Evolutionary conservation across 2,888 invertebrate species (phyloP).

Genomic region (Automeris io): DNA sequence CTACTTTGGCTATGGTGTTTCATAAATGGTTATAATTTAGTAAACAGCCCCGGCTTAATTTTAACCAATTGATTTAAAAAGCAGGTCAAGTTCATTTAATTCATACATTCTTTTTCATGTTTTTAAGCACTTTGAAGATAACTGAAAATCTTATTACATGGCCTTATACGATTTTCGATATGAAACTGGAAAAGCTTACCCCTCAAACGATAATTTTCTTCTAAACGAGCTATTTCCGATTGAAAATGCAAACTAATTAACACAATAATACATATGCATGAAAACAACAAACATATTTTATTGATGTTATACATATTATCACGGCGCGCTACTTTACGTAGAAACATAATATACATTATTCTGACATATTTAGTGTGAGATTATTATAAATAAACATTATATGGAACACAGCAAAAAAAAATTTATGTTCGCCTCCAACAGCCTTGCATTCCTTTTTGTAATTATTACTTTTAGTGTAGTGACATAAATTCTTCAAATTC

Average conservation of each 20-base stretch:
- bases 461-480: no score
- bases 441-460: neutral
- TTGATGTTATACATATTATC: conserved; percentile 63
- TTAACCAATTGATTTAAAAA: no score
- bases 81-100: no score
- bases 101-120: no score
- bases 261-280: conserved; percentile 62
- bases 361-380: conserved; percentile 46
- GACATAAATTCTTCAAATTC: no score
- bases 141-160: no score
- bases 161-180: no score
- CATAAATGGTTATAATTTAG: no score
- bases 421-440: conserved; percentile 22
- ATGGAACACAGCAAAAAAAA: conserved; percentile 47
- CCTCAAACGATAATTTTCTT: conserved; percentile 55
- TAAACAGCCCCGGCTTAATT: no score
- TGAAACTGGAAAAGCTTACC: no score
- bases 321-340: conserved; percentile 35
- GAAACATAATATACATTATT: conserved; percentile 41
- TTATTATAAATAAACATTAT: conserved; percentile 59
- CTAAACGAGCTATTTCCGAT: conserved; percentile 62
- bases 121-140: no score
- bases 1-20: no score
- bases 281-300: conserved; percentile 66
- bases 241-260: conserved; percentile 67